phyloP scores from a whole-genome alignment of 2,797 vertebrate species.

The Dromococcyx pavoninus region DNA sequence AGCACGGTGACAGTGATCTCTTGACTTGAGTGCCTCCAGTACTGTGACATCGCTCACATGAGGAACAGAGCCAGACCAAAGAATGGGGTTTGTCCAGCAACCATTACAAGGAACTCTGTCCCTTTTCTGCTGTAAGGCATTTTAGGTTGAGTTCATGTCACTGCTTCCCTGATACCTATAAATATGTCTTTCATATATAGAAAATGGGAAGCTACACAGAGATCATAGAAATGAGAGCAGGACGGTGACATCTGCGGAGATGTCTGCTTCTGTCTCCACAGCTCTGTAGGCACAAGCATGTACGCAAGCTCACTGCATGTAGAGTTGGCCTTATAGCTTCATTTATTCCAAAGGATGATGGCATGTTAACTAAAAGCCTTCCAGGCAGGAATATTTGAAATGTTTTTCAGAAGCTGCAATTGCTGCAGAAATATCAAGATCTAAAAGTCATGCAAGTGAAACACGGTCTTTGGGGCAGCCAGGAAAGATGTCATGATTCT shows the following conservation, averaged over 20 bases:
- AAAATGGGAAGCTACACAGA: conserved; percentile 7
- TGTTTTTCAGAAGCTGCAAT: conserved; percentile 61
- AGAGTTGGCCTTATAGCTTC: background rate
- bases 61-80: background rate
- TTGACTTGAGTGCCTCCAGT: background rate
- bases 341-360: background rate
- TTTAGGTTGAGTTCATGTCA: background rate
- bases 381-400: conserved; percentile 43
- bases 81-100: background rate
- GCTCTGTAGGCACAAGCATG: background rate
- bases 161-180: background rate
- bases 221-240: background rate
- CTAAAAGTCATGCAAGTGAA: conserved; percentile 38
- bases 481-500: conserved; percentile 12
- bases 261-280: background rate
- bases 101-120: background rate
- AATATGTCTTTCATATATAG: background rate
- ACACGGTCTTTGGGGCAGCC: conserved; percentile 22
- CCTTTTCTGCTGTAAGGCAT: conserved; percentile 1
- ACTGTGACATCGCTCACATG: fast-evolving
- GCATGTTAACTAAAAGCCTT: conserved; percentile 56
- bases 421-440: conserved; percentile 44
- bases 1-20: fast-evolving
- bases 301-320: background rate
- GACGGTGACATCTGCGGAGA: background rate